Base-by-base conservation (phyloP, 2,888 invertebrate genomes). In the Myopa testacea region DNA sequence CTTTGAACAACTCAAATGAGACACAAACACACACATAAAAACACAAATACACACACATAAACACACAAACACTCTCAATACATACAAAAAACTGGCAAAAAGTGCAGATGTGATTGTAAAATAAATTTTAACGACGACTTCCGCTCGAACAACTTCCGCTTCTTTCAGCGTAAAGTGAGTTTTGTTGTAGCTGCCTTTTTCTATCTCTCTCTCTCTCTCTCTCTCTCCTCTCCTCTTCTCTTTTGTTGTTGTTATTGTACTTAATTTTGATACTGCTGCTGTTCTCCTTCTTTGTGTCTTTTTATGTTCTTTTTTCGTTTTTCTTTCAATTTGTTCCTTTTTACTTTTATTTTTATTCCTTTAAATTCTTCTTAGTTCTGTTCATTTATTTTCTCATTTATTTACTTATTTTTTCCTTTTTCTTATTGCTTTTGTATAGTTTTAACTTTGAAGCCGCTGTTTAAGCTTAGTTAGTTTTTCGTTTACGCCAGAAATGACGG, bases 131-230 rank as follows among this genome's bases (percentile, higher is more conserved):
- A 62, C 50, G 40, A n/a, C 37, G 55, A 55, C 52, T 74, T 74
- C 65, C 74, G 73, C 62, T 55, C 34, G 62, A 73, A 40, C 63
- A 63, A 45, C 73, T 73, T 73, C 62, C 73, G 73, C 63, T 69
- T 45, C 45, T 73, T 45, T 26, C 71, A 60, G 58, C 58, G 34
- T 45, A 73, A 63, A 73, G 62, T 73, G 73, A 4, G 26, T 75
- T 67, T 75, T 37, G 19, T 52, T 50, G 63, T 67, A 10, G 45
- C 45, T 8, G 19, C 38, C n/a, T 3, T 16, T 52, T 60, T 60
- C 37, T 37, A 37, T 45, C n/a, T 2, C 16, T 58, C n/a, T 10
- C 6, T 45, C 7, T 45, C 10, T n/a, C n/a, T n/a, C 10, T 45
- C 45, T 10, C 10, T 3, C 45, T 1, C 45, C 45, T 6, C 45